Conservation (phyloP, 2,888 invertebrate species). For the Acanthococcus lagerstroemiae region DNA sequence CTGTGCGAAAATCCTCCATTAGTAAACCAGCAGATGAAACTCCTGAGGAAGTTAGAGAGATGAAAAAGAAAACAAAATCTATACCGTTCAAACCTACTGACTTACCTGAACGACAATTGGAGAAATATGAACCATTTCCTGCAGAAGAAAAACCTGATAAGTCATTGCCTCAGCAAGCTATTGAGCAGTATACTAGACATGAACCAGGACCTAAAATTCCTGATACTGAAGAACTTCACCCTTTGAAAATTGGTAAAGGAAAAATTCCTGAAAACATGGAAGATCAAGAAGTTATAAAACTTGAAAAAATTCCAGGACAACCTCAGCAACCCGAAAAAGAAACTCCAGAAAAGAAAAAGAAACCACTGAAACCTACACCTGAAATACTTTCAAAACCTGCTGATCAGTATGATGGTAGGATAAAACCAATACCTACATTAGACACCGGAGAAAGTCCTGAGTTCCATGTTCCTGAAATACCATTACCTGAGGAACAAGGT, state of each 20-base stretch:
- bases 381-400: conserved; percentile 37
- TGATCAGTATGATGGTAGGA: conserved; percentile 31
- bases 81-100: conserved; percentile 36
- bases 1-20: conserved; percentile 45
- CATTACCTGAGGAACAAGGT: conserved; percentile 36
- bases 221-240: conserved; percentile 43
- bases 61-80: conserved; percentile 35
- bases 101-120: conserved; percentile 35
- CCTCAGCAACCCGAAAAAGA: conserved; percentile 36
- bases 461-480: conserved; percentile 32
- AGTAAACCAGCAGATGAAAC: neutral
- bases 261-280: conserved; percentile 42
- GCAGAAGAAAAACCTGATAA: conserved; percentile 34
- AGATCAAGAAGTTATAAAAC: conserved; percentile 42
- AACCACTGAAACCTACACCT: conserved; percentile 34
- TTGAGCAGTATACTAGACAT: conserved; percentile 33
- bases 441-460: conserved; percentile 35
- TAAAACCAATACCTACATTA: conserved; percentile 39
- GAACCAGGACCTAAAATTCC: conserved; percentile 40
- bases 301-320: conserved; percentile 43
- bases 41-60: neutral
- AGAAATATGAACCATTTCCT: conserved; percentile 36
- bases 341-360: conserved; percentile 36
- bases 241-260: conserved; percentile 47
- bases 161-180: conserved; percentile 38